Base-by-base conservation (phyloP, 30 jellyfish, hydroid and myxozoan genomes). In the Rhopilema esculentum region DNA sequence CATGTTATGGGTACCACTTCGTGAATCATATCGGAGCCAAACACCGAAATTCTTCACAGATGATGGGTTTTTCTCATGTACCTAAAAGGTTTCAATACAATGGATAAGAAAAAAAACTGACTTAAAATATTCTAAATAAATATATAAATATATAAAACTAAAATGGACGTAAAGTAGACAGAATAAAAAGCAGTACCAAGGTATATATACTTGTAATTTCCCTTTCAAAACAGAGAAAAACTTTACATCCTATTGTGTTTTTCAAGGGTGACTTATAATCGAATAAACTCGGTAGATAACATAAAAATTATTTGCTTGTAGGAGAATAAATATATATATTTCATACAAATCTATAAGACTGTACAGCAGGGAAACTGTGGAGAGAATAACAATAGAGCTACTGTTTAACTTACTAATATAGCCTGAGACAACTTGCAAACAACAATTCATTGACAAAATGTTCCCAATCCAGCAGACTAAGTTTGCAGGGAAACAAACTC, bases 1-100 rank as follows among this genome's bases (percentile, higher is more conserved):
- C 99, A 96, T 96, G 98, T 96, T 96, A 73, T 91, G 99, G 27
- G 98, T 85, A 18, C 98, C 98, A 88, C 98, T 91, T 27, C 99
- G 53, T 22, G 99, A 91, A 82, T 96, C 97, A 66, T 91, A 92
- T 9, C 99, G 91, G 27, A 96, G 31, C 99, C 99, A 96, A 72
- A 96, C 69, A 8, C 99, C 99, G 79, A 81, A 89, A 77, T 96
- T 96, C 90, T 96, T 96, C 28, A 96, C 97, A 17, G 83, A 74
- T 1, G 97, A 81, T 18, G 98, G 98, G 49, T 84, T 91, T 80
- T 80, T 91, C 64, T 91, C 99, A 69, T 78, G 96, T 30, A 95
- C 90, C 99, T 95, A 69, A 27, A 7, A 26, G 20, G 16, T 15
- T 26, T 79, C 81, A 79, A 74, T 2, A 6, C 6, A 2, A 40